These are phyloP conservation scores for Lamprologus callipterus DNA, from an alignment of 2,113 vertebrate species.

Conservation along the genomic window DNA sequence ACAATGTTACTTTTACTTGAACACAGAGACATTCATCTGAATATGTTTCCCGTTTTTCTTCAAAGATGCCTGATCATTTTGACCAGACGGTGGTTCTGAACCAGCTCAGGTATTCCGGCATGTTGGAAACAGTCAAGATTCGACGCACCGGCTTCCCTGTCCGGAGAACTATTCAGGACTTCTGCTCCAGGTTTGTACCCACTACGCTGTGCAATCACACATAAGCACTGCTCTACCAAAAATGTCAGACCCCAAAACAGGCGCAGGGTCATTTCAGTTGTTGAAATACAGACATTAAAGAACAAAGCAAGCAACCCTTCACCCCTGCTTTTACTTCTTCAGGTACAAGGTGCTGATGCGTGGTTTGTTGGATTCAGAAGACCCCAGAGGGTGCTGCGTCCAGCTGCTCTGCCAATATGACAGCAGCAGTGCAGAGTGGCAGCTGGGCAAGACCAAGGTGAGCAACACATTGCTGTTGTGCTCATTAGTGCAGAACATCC, in stretches of 20 bases:
- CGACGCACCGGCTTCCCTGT: conserved; percentile 88
- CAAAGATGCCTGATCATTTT: conserved; percentile 91
- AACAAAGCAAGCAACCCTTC: background rate
- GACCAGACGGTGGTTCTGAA: conserved; percentile 93
- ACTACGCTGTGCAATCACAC: fast-evolving
- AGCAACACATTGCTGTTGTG: background rate
- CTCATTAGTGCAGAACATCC: background rate
- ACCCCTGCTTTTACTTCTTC: background rate
- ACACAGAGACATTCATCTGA: background rate
- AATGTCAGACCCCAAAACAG: background rate
- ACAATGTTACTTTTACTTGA: fast-evolving
- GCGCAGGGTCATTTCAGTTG: fast-evolving
- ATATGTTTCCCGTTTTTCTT: background rate
- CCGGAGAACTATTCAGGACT: conserved; percentile 86
- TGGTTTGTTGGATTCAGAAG: conserved; percentile 66
- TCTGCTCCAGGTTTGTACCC: conserved; percentile 81
- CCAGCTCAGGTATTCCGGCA: conserved; percentile 95
- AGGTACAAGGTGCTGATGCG: conserved; percentile 89
- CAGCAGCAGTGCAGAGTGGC: conserved; percentile 80
- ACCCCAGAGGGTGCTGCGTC: conserved; percentile 75
- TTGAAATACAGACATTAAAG: background rate
- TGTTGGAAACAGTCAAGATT: conserved; percentile 95
- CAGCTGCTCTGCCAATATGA: conserved; percentile 82
- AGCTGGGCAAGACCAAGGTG: conserved; percentile 92
- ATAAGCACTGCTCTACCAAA: background rate